These are phyloP conservation scores for Sicus ferrugineus DNA, from an alignment of 2,888 invertebrate species.

Conservation along the genomic window DNA sequence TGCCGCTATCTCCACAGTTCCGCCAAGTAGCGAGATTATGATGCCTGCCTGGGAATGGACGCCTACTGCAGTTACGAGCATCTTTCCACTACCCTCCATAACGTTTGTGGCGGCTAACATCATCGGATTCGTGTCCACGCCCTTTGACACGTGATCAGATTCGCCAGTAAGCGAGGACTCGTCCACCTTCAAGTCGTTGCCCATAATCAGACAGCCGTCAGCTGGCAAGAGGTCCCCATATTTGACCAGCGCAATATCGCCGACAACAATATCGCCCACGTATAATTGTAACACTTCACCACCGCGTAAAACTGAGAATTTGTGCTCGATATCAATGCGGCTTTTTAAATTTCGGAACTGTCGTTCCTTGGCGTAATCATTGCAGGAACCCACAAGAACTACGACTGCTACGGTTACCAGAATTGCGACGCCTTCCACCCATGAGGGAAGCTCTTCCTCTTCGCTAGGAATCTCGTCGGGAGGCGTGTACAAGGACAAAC, in stretches of 20 bases:
- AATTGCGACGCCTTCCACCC: neutral
- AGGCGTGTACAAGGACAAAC: slow-evolving; percentile 88
- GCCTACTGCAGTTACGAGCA: slow-evolving; percentile 92
- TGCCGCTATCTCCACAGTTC: slow-evolving; percentile 73
- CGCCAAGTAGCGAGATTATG: slow-evolving; percentile 94
- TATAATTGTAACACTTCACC: slow-evolving; percentile 88
- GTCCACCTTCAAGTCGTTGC: slow-evolving; percentile 95
- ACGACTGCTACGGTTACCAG: neutral
- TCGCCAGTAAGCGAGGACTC: slow-evolving; percentile 97
- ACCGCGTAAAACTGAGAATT: slow-evolving; percentile 74
- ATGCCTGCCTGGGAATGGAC: slow-evolving; percentile 94
- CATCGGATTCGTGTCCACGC: slow-evolving; percentile 89
- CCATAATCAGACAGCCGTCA: slow-evolving; percentile 93
- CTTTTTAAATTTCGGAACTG: slow-evolving; percentile 96
- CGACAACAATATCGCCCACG: slow-evolving; percentile 93
- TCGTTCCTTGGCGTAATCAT: slow-evolving; percentile 98
- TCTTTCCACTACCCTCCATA: slow-evolving; percentile 98
- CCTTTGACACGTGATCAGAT: slow-evolving; percentile 97
- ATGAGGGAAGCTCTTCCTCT: neutral
- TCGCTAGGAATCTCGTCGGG: slow-evolving; percentile 62
- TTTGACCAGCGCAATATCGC: slow-evolving; percentile 94
- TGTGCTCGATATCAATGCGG: slow-evolving; percentile 97
- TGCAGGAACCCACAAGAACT: slow-evolving; percentile 94
- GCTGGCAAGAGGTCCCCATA: slow-evolving; percentile 95
- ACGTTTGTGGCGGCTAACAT: slow-evolving; percentile 96